Conservation (phyloP, 2,888 invertebrate genomes). For the Eilema sororculum region DNA sequence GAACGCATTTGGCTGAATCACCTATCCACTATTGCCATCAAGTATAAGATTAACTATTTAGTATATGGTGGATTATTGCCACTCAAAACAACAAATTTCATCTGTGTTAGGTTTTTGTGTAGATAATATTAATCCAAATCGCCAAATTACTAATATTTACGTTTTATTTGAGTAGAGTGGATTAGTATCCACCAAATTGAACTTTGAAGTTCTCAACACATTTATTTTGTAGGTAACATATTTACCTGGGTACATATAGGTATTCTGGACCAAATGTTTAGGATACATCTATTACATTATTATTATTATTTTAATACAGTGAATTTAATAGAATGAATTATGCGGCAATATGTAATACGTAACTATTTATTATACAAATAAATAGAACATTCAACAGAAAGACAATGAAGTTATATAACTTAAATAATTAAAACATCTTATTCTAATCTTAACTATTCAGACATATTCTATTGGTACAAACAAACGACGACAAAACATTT, state of each 20-base stretch:
- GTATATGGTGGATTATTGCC: no score
- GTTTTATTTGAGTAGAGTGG: conserved; percentile 1
- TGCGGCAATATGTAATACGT: not conserved
- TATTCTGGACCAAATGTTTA: not conserved
- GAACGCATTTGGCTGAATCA: no score
- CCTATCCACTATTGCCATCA: no score
- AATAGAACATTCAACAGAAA: conserved; percentile 36
- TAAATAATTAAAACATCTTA: conserved; percentile 42
- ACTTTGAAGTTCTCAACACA: not conserved
- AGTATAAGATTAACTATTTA: no score
- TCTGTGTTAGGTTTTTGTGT: not conserved
- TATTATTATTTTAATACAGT: not conserved
- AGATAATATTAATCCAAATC: not conserved
- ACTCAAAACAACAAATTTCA: no score
- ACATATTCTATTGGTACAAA: conserved; percentile 48
- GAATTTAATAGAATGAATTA: not conserved
- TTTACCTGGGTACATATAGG: not conserved
- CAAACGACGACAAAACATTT: conserved; percentile 24
- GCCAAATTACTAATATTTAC: not conserved
- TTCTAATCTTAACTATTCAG: conserved; percentile 43
- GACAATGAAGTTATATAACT: conserved; percentile 29
- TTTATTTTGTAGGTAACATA: not conserved
- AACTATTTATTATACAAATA: conserved; percentile 32
- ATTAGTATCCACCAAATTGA: conserved; percentile 3
- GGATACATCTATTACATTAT: no score